Conservation (phyloP, 2,113 vertebrate genomes). For the Passer domesticus region DNA sequence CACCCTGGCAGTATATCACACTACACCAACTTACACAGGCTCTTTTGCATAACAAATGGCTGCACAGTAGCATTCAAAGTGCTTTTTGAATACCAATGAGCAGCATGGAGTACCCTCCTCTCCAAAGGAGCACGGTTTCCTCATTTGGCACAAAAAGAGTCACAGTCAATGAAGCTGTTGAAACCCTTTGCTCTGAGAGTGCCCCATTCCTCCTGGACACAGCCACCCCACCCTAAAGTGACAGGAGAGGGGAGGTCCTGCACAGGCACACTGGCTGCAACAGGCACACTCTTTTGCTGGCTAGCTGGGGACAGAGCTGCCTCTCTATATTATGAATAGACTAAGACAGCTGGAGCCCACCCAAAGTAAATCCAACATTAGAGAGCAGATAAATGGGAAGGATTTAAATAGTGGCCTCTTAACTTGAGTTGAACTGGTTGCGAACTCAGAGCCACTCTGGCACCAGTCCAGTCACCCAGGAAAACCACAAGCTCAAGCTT, state of each 20-base stretch:
- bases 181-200: background rate
- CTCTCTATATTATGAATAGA: background rate
- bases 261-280: background rate
- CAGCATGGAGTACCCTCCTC: background rate
- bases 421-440: slow-evolving; percentile 3
- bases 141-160: slow-evolving; percentile 4
- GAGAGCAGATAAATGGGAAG: slow-evolving; percentile 26
- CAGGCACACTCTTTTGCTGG: background rate
- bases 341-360: slow-evolving; percentile 32
- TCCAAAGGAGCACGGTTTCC: background rate
- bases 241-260: background rate
- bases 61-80: slow-evolving; percentile 51
- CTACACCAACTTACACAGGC: slow-evolving; percentile 32
- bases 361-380: slow-evolving; percentile 51
- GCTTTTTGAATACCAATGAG: slow-evolving; percentile 64
- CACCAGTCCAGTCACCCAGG: background rate
- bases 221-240: background rate
- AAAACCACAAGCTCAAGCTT: background rate
- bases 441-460: slow-evolving; percentile 15
- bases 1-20: slow-evolving; percentile 23
- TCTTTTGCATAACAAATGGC: slow-evolving; percentile 69
- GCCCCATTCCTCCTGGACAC: background rate
- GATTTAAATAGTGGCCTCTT: slow-evolving; percentile 43
- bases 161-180: background rate
- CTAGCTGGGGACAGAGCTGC: background rate